Base-by-base conservation (phyloP, 2,888 invertebrate species). In the Steinernema carpocapsae region DNA sequence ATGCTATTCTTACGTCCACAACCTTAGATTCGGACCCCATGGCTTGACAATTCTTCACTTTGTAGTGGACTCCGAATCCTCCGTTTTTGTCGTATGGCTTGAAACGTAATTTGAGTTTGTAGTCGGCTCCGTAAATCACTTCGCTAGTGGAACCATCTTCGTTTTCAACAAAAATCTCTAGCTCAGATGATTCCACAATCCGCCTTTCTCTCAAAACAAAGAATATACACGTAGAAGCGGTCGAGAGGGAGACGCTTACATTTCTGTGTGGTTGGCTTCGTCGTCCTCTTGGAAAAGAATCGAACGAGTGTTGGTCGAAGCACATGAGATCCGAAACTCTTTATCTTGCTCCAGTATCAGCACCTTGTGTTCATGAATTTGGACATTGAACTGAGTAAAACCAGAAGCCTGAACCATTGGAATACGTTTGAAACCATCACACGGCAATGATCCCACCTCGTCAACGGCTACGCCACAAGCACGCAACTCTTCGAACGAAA, bases 1-100 rank as follows among this genome's bases (percentile, higher is more conserved):
- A 17, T 1, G 32, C 26, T 3, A 12, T 7, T 29, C 64, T 17
- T 64, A 64, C 64, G 17, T 22, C 64, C 1, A 64, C 64, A 7
- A 19, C 19, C 3, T 26, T 29, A 12, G 32, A 19, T 17, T 64
- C 64, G 4, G 22, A 12, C 14, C 29, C 64, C 3, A 64, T n/a
- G 3, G 64, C 64, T 64, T 64, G 32, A 19, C 64, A 64, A 2
- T 64, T 64, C 19, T 37, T 64, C 14, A 64, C 64, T 32, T 64
- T 64, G 64, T 64, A 64, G 6, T 32, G 64, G 7, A 64, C 64
- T 14, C 64, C 64, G 19, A 64, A 64, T 2, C 64, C 32, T 22
- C 32, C 64, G 6, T 64, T 14, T 12, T 29, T 17, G 29, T 32
- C 32, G 32, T 64, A 4, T 4, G 17, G 24, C 10, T 29, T 26